Evolutionary conservation across 2,888 invertebrate species (phyloP), one percentile per base, ranked within the genome.

Genomic region (Erebia aethiops): DNA sequence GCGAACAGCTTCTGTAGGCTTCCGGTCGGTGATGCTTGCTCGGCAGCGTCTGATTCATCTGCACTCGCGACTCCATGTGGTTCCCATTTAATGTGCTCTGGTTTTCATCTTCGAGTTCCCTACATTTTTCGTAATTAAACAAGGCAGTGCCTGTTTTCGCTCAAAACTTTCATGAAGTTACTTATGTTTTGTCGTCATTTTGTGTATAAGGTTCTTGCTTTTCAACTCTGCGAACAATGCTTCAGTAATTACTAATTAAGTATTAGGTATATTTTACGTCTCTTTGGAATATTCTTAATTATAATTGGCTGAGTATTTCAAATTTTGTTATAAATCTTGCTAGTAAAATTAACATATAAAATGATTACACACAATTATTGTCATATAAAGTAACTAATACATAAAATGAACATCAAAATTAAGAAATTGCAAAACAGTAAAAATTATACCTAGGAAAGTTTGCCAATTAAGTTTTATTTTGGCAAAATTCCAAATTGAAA

Each of bases 1-100:
- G 93, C 75, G 94, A 91, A 81, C 94, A 94, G 84, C 90, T 93
- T 79, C 87, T 89, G 78, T 94, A 93, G 71, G 89, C 87, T 80
- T 91, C 92, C 10, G 86, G 83, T 80, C 91, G 87, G 68, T 82
- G 79, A 72, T 90, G 87, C 79, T 91, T 90, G 76, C 79, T 82
- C 56, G 87, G 86, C 80, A 84, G 81, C 77, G 87, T 81, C 76
- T 87, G 87, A 89, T 78, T 89, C 90, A 92, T 89, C 87, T 89
- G 92, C 84, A 81, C 83, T 68, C 87, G 88, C 78, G 90, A 75
- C 88, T 91, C 92, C 93, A 92, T 92, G 82, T 84, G 85, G 83
- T 81, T 84, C 75, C 90, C 91, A 91, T 90, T 79, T 83, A 84
- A 78, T 77, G 76, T 70, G 65, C 71, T 75, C 70, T 73, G 71